Conservation (phyloP, 2,113 vertebrate genomes). For the Labrus mixtus region DNA sequence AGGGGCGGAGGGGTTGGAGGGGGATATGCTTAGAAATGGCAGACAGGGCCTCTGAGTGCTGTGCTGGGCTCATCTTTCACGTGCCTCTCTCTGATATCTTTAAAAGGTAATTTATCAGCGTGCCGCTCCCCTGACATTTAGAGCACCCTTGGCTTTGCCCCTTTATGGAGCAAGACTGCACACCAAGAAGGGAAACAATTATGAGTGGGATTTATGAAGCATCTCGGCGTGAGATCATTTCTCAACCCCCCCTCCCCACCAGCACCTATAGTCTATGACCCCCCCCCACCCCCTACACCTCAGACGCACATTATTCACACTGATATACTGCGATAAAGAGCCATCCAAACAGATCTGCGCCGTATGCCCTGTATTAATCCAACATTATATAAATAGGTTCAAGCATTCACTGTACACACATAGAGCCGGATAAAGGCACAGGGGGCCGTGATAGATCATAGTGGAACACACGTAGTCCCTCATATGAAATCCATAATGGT, state of each 20-base stretch:
- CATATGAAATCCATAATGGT: constrained; percentile 58
- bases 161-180: constrained; percentile 79
- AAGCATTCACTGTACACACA: constrained; percentile 31
- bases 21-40: constrained; percentile 57
- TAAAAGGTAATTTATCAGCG: constrained; percentile 84
- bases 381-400: constrained; percentile 43
- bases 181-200: constrained; percentile 80
- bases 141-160: constrained; percentile 79
- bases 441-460: constrained; percentile 31
- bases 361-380: constrained; percentile 62
- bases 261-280: constrained; percentile 53
- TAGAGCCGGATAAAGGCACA: constrained; percentile 13
- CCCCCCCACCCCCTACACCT: constrained; percentile 37
- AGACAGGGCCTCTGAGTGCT: constrained; percentile 57
- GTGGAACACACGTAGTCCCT: constrained; percentile 45
- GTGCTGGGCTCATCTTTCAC: constrained; percentile 79
- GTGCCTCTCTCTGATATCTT: constrained; percentile 79
- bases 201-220: constrained; percentile 83
- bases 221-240: constrained; percentile 68
- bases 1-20: constrained; percentile 52
- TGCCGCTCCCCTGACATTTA: constrained; percentile 78
- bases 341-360: constrained; percentile 50
- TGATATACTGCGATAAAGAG: constrained; percentile 70
- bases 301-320: constrained; percentile 67
- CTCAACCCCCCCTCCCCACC: constrained; percentile 52